Base-by-base conservation (phyloP, 2,113 vertebrate genomes). In the Cavia porcellus region DNA sequence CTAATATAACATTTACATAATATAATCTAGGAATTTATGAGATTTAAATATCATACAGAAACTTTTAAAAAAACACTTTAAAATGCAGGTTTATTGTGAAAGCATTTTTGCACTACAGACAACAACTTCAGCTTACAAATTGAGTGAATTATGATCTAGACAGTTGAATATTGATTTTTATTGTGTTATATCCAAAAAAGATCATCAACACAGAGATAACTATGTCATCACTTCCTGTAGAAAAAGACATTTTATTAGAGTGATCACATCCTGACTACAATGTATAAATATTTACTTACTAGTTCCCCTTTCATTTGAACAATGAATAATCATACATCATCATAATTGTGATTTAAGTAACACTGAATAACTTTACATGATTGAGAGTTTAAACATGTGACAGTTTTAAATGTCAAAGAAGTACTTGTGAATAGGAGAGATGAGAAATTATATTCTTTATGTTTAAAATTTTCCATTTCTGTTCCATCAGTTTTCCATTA, bases 261-360 rank as follows among this genome's bases (percentile, higher is more conserved):
- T 79, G 47, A 97, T 87, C 45, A 80, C 25, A 94, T 83, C 42
- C 85, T 92, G 57, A 80, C 57, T 92, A 81, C 68, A 55, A 97
- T 92, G 97, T 96, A 94, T 94, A 97, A 97, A 96, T 92, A 90
- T 92, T 97, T 97, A 93, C 50, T 94, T 91, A 79, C 0, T 24
- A 95, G 20, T 86, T 81, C 35, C 24, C 42, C 15, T 82, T 96
- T 95, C 77, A 64, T 81, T 89, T 59, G 89, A 96, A 97, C 82
- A 97, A 97, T 96, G 62, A 80, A 89, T 95, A 97, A 97, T 97
- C 97, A 97, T 32, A 25, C 42, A 81, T 52, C 47, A 94, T 95
- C 35, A 52, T 90, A 64, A 89, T 91, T 57, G 20, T 83, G n/a
- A 91, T 83, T 96, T 95, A 89, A 82, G 19, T 38, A 96, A 79